Evolutionary conservation across 2,888 invertebrate genomes (phyloP).

Genomic region (Thecocarcelia acutangulata): DNA sequence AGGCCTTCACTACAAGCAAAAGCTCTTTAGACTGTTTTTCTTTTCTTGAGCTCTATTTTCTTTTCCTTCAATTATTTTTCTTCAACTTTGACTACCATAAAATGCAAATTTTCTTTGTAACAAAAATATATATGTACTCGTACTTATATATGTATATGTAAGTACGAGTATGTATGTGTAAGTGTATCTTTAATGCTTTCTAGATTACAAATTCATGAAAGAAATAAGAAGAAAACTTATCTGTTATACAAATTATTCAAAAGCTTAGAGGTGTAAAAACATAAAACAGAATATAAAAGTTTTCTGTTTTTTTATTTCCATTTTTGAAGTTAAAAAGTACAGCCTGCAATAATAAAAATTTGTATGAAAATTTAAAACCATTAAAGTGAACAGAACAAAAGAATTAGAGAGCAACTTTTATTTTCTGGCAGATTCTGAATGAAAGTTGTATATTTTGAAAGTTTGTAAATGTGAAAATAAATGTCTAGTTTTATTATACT

Average conservation of each 20-base stretch:
- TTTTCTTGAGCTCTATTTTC: background rate
- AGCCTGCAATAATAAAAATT: constrained; percentile 26
- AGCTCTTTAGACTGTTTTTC: constrained; percentile 7
- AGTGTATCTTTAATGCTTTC: constrained; percentile 30
- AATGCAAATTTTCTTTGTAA: constrained; percentile 43
- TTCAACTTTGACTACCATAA: constrained; percentile 36
- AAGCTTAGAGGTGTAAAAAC: constrained; percentile 66
- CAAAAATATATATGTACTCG: constrained; percentile 44
- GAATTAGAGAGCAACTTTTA: constrained; percentile 8
- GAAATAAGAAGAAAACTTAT: constrained; percentile 41
- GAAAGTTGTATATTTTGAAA: constrained; percentile 20
- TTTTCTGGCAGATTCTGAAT: constrained; percentile 37
- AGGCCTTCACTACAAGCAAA: constrained; percentile 4
- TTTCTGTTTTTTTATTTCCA: too few relatives aligned
- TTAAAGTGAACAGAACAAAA: constrained; percentile 36
- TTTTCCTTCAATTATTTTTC: constrained; percentile 11
- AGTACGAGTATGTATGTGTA: too few relatives aligned
- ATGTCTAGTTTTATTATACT: constrained; percentile 60
- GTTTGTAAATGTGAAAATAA: constrained; percentile 51
- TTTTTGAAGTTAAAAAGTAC: background rate
- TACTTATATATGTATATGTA: too few relatives aligned
- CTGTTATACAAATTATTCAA: constrained; percentile 57
- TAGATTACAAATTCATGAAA: constrained; percentile 45
- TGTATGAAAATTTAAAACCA: constrained; percentile 34
- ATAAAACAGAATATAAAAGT: constrained; percentile 41